Evolutionary conservation across 1,140 invertebrate genomes (phyloP), one percentile per base, ranked within the genome.

Genomic region (Matsumurasca onukii): DNA sequence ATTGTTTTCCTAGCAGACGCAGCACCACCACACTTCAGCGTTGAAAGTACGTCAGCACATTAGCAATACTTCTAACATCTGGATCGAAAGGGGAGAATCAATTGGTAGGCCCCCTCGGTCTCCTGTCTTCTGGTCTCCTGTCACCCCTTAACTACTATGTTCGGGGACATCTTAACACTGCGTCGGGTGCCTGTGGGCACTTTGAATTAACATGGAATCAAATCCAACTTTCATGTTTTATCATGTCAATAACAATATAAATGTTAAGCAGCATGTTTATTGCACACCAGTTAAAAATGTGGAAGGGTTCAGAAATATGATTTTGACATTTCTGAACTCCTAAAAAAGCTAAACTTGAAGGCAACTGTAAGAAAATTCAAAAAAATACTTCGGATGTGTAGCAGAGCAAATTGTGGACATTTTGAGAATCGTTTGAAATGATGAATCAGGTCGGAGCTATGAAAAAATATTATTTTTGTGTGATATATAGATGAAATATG

Each of bases 281-380:
- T 3, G 3, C n/a, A n/a, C 49, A 3, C 49, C 5, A 51, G 49
- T 51, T 51, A 17, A 51, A 51, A 51, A 51, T 22, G 49, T 51
- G 24, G n/a, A 51, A 51, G 49, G 24, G n/a, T 51, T 51, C n/a
- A 51, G 49, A 20, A n/a, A 22, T n/a, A 51, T 17, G n/a, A 51
- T 12, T 51, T 45, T 45, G 17, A 45, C 34, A 45, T 17, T 12
- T 45, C 9, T 45, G 34, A 51, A 51, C 3, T 20, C 3, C 24
- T 51, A 51, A 51, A 22, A 3, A 51, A 51, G n/a, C 49, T 51
- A n/a, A 51, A 51, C n/a, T 51, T 51, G 49, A 51, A 51, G n/a
- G 49, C 49, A 5, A 51, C 49, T 51, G 49, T 51, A n/a, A 51
- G n/a, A 51, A 22, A 51, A n/a, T 51, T 51, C 49, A 51, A 22